Conservation (phyloP, 2,113 vertebrate species). For the Polypterus senegalus region DNA sequence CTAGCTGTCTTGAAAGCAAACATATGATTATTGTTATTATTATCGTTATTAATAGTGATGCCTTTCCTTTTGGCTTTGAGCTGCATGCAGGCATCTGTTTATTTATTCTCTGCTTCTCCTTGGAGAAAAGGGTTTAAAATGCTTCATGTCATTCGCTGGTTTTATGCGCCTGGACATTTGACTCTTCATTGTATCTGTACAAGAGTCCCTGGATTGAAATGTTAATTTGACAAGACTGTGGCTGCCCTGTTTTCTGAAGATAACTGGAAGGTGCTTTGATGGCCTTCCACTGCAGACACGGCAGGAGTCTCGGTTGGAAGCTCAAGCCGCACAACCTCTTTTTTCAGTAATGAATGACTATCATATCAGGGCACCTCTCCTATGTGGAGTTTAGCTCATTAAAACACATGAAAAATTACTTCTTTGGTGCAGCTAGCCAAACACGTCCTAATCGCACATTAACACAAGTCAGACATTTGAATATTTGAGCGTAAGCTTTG, state of each 20-base stretch:
- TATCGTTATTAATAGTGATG: not conserved
- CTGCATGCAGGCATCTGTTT: not conserved
- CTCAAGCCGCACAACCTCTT: not conserved
- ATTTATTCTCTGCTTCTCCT: not conserved
- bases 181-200: constrained; percentile 26
- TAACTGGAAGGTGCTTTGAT: constrained; percentile 23
- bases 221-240: constrained; percentile 33
- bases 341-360: constrained; percentile 8
- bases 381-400: not conserved
- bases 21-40: constrained; percentile 1
- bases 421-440: no score
- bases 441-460: no score
- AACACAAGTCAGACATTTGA: no score
- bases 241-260: constrained; percentile 25
- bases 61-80: not conserved
- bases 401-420: not conserved
- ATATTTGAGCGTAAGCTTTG: no score
- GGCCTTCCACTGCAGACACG: constrained; percentile 16
- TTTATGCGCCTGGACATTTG: constrained; percentile 11
- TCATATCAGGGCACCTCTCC: not conserved
- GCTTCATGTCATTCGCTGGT: constrained; percentile 13
- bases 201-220: constrained; percentile 33
- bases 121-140: not conserved
- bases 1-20: no score
- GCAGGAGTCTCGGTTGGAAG: not conserved